phyloP scores from a whole-genome alignment of 2,888 invertebrate species.

The Diadegma fenestrale region DNA sequence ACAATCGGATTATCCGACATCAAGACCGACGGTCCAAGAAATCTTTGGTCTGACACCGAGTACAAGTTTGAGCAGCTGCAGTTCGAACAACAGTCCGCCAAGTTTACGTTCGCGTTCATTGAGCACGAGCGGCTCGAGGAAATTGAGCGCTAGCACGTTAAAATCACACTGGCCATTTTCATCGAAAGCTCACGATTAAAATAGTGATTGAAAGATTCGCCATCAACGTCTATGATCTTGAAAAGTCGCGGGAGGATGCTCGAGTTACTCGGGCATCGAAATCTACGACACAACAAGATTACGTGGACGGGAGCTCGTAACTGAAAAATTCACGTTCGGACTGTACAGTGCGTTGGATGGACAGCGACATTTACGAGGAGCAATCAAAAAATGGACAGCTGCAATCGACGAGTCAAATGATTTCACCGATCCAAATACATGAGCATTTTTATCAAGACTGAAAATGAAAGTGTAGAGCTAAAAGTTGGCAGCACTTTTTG shows the following conservation, averaged over 20 bases:
- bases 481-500: conserved; percentile 44
- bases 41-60: conserved; percentile 85
- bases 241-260: conserved; percentile 50
- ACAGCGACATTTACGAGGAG: background rate
- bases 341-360: conserved; percentile 20
- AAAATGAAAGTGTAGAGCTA: conserved; percentile 52
- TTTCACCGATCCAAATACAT: conserved; percentile 21
- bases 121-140: conserved; percentile 82
- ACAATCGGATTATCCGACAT: conserved; percentile 78
- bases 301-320: background rate
- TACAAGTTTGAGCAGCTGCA: conserved; percentile 84
- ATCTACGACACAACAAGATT: conserved; percentile 26
- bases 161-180: conserved; percentile 83
- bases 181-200: conserved; percentile 77
- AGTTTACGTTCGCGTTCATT: conserved; percentile 84
- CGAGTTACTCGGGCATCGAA: conserved; percentile 38
- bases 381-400: conserved; percentile 26
- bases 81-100: conserved; percentile 82
- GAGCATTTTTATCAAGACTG: conserved; percentile 50
- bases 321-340: background rate
- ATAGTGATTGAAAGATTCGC: conserved; percentile 11
- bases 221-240: conserved; percentile 42
- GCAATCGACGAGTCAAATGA: conserved; percentile 13
- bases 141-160: conserved; percentile 79
- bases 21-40: conserved; percentile 85